Conservation (phyloP, 2,888 invertebrate species). For the Drosophila ezoana region DNA sequence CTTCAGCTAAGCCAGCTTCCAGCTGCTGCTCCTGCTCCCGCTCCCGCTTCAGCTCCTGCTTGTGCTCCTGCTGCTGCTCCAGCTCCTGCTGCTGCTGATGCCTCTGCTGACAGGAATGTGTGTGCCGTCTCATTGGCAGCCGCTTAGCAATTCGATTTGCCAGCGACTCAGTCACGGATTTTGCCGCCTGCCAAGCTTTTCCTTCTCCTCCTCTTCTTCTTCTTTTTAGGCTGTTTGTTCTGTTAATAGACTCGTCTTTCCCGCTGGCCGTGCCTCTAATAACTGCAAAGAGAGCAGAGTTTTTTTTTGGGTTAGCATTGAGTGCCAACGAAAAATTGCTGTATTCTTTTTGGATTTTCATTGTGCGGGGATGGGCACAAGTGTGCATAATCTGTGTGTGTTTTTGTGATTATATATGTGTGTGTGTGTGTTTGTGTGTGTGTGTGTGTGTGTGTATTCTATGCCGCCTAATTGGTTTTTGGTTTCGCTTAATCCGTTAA, state of each 20-base stretch:
- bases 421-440: neutral
- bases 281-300: conserved; percentile 66
- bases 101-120: conserved; percentile 36
- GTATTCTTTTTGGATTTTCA: conserved; percentile 48
- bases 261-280: conserved; percentile 47
- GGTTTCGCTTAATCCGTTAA: conserved; percentile 42
- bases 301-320: conserved; percentile 33
- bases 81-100: conserved; percentile 13
- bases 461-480: conserved; percentile 47
- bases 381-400: conserved; percentile 10
- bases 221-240: conserved; percentile 57
- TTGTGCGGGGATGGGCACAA: conserved; percentile 34
- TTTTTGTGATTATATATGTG: neutral
- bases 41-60: neutral
- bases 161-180: conserved; percentile 10
- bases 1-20: conserved; percentile 11
- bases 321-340: conserved; percentile 51
- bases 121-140: conserved; percentile 50
- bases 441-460: conserved; percentile 7
- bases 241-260: conserved; percentile 69
- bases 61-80: too few relatives aligned
- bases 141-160: conserved; percentile 58
- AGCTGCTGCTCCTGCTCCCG: neutral
- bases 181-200: conserved; percentile 1
- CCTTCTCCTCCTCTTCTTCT: conserved; percentile 8